Base-by-base conservation (phyloP, 2,888 invertebrate genomes). In the Hermodice carunculata region DNA sequence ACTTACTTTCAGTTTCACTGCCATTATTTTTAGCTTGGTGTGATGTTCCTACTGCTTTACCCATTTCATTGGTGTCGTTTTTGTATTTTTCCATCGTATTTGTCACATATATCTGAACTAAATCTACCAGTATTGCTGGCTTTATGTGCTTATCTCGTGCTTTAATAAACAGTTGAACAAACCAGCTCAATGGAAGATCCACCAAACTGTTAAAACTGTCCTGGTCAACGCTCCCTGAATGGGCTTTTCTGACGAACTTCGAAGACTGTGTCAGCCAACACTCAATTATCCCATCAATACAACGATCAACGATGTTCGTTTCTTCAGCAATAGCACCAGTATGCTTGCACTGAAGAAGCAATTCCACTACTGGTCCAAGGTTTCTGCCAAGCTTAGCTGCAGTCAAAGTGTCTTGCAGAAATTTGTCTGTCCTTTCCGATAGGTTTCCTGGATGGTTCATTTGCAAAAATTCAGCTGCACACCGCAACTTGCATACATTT, bases 401-500 rank as follows among this genome's bases (percentile, higher is more conserved):
- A 1, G 78, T 77, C 6, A 84, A 72, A 1, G 78, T 76, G 60
- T 81, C 82, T 46, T 77, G 69, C 17, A 84, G 71, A 65, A 74
- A 79, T 49, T 81, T 80, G 26, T 81, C 83, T 0, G 81, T 69
- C 3, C 77, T 69, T 44, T 82, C 78, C 4, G 74, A 70, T 40
- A 84, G 69, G 67, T 83, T 83, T 17, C 79, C 81, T 1, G 74
- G 54, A 8, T 81, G 80, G 17, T 71, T 71, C 85, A 85, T 85
- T 61, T 81, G 71, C 42, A 85, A 71, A 54, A 75, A 79, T 48
- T 82, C 81, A 6, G 85, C 82, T 0, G 82, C 84, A 66, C 83
- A 81, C 26, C 83, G 72, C 4, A 84, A 71, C 29, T 76, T 71
- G 3, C 83, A 78, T 0, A 80, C 78, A 64, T 83, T 84, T 19